These are phyloP conservation scores for Abrostola tripartita DNA, from an alignment of 2,888 invertebrate species.

Conservation along the genomic window DNA sequence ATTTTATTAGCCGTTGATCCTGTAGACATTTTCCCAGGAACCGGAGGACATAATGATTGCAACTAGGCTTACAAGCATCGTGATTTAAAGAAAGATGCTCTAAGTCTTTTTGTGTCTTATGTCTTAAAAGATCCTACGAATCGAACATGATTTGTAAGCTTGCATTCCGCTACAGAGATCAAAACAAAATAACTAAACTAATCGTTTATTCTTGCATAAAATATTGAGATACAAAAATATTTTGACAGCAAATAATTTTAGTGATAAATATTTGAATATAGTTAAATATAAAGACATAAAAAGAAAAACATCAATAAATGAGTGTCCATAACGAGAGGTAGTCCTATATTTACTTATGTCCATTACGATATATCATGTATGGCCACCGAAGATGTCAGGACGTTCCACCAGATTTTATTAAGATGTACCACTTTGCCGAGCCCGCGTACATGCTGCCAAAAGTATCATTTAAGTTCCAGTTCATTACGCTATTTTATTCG, in stretches of 20 bases:
- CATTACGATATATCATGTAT: conserved; percentile 67
- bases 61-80: conserved; percentile 8
- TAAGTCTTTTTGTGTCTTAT: too few species aligned
- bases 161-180: too few species aligned
- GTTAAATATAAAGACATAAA: conserved; percentile 20
- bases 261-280: conserved; percentile 13
- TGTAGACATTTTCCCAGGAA: conserved; percentile 50
- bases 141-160: too few species aligned
- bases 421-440: conserved; percentile 64
- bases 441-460: conserved; percentile 57
- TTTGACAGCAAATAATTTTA: background rate
- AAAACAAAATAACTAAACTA: too few species aligned
- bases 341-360: conserved; percentile 71
- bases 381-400: conserved; percentile 69
- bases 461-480: conserved; percentile 21
- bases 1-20: conserved; percentile 56
- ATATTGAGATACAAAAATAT: background rate
- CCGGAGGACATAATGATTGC: conserved; percentile 35
- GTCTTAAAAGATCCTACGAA: too few species aligned
- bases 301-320: conserved; percentile 43
- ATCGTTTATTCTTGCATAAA: too few species aligned
- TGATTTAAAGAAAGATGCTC: too few species aligned
- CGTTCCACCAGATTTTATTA: conserved; percentile 68
- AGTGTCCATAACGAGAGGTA: conserved; percentile 64
- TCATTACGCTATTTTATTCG: conserved; percentile 30